A percentile compares a stretch with the other conserved stretches of the same genome.
Evolutionary conservation across 23 tunicate genomes (phyloP).

Genomic region (Styela clava): DNA sequence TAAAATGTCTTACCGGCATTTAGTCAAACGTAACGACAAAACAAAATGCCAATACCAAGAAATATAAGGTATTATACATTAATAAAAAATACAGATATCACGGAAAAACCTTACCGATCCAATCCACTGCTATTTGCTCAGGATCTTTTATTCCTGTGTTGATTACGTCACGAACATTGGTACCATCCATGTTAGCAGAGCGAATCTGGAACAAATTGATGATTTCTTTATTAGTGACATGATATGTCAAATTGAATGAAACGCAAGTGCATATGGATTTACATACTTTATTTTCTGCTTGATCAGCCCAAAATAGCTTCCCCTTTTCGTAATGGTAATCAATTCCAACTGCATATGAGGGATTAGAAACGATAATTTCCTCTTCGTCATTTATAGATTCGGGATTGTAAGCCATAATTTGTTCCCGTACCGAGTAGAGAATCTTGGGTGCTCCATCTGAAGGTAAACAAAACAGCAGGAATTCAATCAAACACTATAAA

Average conservation of each 20-base stretch:
- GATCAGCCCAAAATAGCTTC: constrained; percentile 70
- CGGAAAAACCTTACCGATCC: constrained; percentile 44
- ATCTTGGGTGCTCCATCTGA: constrained; percentile 61
- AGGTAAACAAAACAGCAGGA: neutral
- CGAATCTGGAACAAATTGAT: constrained; percentile 6
- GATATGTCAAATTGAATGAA: too few species aligned
- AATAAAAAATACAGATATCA: neutral
- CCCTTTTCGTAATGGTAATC: constrained; percentile 69
- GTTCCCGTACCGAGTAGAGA: constrained; percentile 41
- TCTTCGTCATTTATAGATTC: constrained; percentile 8
- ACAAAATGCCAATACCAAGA: too few species aligned
- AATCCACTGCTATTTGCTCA: constrained; percentile 80
- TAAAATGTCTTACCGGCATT: neutral
- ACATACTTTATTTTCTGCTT: constrained; percentile 37
- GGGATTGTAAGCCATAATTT: constrained; percentile 38
- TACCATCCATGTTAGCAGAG: constrained; percentile 69
- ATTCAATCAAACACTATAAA: neutral
- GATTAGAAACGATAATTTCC: constrained; percentile 36
- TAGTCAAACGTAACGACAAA: too few species aligned
- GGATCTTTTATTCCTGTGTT: constrained; percentile 44
- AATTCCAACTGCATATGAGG: constrained; percentile 49
- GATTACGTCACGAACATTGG: constrained; percentile 28
- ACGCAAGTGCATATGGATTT: too few species aligned
- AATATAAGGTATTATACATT: too few species aligned
- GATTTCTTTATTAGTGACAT: neutral